Evolutionary conservation across 1,140 invertebrate species (phyloP), one percentile per base, ranked within the genome.

Genomic region (Orchesella cincta): DNA sequence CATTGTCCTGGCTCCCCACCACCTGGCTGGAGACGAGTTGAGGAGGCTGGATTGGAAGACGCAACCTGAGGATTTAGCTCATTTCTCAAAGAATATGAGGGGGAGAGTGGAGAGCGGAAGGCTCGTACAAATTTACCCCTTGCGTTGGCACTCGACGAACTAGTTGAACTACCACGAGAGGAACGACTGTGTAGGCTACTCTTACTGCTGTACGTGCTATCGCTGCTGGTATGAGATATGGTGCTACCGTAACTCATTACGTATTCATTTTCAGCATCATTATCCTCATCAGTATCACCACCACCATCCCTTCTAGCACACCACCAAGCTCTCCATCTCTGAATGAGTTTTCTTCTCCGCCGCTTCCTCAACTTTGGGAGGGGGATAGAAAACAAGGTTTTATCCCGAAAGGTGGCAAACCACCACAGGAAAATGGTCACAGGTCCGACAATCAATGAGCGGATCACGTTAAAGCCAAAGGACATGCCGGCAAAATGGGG

Each of bases 381-480:
- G 0, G 79, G 78, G 26, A 83, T 78, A 1, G 84, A 84, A n/a
- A 79, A 75, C 1, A 76, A 39, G 20, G 79, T 81, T 33, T 62
- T 78, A 34, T 83, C 83, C 28, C 80, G 77, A 57, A 80, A 81
- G 1, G 79, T 82, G 1, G 64, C 62, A 26, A 76, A 76, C 18
- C 89, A 80, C 87, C 88, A 89, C 5, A 86, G 83, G 14, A 88
- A 82, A 76, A 89, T 85, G 5, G 88, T 87, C 8, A 89, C 74
- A 16, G 89, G 88, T 2, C 88, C 88, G 8, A 88, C 84, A 62
- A 89, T 85, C 39, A 88, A 82, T 0, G 87, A 87, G 18, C 86
- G 83, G 64, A 88, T 83, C 26, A 86, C 79, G 79, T 87, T 87
- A 74, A 87, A 83, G 12, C 85, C 82, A 79, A 86, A 87, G 34